Conservation (phyloP, 2,113 vertebrate species). For the Aptenodytes forsteri region DNA sequence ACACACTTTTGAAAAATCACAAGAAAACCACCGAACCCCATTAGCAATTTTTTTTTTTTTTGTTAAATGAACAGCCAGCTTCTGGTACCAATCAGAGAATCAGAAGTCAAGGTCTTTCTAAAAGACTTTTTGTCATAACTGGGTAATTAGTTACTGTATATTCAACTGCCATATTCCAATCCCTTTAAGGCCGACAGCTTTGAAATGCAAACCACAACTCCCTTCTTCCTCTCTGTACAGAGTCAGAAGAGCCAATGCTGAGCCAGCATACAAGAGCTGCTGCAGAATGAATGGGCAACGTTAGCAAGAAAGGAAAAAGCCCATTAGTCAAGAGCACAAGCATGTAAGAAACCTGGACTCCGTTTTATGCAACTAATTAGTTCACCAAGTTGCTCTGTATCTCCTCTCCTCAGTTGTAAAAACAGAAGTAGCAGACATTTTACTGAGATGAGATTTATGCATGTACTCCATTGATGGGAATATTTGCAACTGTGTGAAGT, state of each 20-base stretch:
- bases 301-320: background rate
- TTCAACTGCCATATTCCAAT: background rate
- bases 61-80: background rate
- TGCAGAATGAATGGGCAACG: background rate
- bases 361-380: background rate
- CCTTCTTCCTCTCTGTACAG: background rate
- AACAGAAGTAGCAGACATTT: background rate
- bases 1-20: background rate
- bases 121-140: background rate
- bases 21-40: background rate
- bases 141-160: background rate
- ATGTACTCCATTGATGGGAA: background rate
- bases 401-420: background rate
- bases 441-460: background rate
- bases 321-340: background rate
- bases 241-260: background rate
- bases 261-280: background rate
- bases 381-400: background rate
- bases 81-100: background rate
- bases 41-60: background rate
- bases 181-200: background rate
- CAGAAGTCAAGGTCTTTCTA: slow-evolving; percentile 10
- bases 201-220: background rate
- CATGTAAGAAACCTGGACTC: background rate
- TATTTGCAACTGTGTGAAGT: background rate